phyloP scores from a whole-genome alignment of 2,797 vertebrate genomes.

The Jordanella pulchra region DNA sequence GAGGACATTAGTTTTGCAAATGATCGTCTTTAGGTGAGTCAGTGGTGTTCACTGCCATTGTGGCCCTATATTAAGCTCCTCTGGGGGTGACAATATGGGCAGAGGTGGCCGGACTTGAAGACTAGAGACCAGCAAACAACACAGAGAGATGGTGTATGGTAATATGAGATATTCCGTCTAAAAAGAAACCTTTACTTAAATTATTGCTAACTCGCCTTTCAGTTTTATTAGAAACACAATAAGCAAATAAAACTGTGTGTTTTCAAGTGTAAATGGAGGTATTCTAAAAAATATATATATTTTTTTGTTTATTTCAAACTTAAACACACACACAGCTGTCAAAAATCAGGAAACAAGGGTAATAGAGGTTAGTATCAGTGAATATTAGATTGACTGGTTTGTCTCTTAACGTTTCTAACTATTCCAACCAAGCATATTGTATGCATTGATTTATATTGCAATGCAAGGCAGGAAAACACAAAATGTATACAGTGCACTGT shows the following conservation, averaged over 20 bases:
- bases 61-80: too few species aligned
- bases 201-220: too few species aligned
- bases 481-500: slow-evolving; percentile 6
- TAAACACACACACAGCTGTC: neutral
- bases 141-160: too few species aligned
- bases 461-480: neutral
- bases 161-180: too few species aligned
- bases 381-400: neutral
- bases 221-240: neutral
- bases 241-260: neutral
- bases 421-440: too few species aligned
- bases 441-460: neutral
- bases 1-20: too few species aligned
- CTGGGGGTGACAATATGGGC: too few species aligned
- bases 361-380: neutral
- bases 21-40: too few species aligned
- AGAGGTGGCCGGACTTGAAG: too few species aligned
- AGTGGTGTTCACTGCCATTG: too few species aligned
- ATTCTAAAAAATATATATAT: neutral
- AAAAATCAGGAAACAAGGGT: neutral
- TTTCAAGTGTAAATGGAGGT: neutral
- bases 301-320: neutral
- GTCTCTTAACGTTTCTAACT: neutral
- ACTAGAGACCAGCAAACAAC: too few species aligned
- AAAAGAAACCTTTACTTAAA: too few species aligned